Evolutionary conservation across 2,113 vertebrate species (phyloP).

Genomic region (Psophia crepitans): DNA sequence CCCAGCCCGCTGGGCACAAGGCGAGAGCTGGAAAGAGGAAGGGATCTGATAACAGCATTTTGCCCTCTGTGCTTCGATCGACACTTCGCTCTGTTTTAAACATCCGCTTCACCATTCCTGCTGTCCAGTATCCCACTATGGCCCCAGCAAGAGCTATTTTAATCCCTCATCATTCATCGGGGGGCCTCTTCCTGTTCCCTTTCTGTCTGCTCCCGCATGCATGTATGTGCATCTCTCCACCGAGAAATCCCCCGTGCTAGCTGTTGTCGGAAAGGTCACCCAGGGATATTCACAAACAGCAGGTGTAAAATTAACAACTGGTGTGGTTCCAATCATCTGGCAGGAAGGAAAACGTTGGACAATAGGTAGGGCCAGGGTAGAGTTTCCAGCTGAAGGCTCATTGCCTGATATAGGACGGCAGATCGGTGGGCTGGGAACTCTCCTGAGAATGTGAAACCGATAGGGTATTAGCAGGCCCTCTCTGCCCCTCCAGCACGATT

Average conservation of each 20-base stretch:
- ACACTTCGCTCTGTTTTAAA: constrained; percentile 58
- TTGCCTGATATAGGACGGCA: constrained; percentile 59
- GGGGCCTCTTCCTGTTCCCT: constrained; percentile 53
- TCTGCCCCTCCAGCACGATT: constrained; percentile 60
- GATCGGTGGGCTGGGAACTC: constrained; percentile 57
- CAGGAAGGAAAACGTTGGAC: constrained; percentile 57
- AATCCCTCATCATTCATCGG: constrained; percentile 62
- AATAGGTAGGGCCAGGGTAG: constrained; percentile 53
- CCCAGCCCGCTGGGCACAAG: not conserved
- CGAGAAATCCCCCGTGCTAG: constrained; percentile 2
- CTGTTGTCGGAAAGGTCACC: constrained; percentile 37
- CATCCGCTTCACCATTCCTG: constrained; percentile 55
- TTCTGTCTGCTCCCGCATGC: constrained; percentile 11
- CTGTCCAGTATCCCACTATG: constrained; percentile 19
- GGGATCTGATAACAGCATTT: constrained; percentile 47
- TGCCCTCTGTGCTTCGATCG: constrained; percentile 19
- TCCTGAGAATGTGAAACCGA: constrained; percentile 64
- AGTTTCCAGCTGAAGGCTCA: constrained; percentile 61
- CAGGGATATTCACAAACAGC: constrained; percentile 55
- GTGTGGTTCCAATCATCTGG: constrained; percentile 14
- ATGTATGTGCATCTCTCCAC: not conserved
- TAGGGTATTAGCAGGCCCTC: constrained; percentile 59
- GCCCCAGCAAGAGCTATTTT: constrained; percentile 64
- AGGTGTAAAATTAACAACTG: constrained; percentile 51
- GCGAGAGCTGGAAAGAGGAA: constrained; percentile 43